Conservation (phyloP, 1,140 invertebrate species). For the Coelopa frigida region DNA sequence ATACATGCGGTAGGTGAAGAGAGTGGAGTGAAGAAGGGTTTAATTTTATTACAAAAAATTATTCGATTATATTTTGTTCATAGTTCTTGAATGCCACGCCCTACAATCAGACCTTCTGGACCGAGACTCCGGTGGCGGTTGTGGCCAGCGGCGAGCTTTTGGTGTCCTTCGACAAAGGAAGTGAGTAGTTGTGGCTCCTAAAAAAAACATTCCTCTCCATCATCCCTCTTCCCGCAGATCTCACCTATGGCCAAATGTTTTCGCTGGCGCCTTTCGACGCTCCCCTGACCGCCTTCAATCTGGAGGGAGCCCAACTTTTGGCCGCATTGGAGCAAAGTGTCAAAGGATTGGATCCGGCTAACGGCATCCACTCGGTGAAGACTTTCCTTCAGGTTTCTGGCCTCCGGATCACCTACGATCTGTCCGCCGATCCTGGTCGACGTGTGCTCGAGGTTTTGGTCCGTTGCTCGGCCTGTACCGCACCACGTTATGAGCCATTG, state of each 20-base stretch:
- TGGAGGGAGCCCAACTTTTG: constrained; percentile 55
- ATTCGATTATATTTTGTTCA: not conserved
- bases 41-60: not conserved
- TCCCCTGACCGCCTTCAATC: constrained; percentile 56
- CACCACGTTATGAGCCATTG: constrained; percentile 55
- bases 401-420: constrained; percentile 48
- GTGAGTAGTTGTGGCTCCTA: constrained; percentile 42
- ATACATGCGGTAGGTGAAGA: constrained; percentile 46
- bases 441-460: constrained; percentile 51
- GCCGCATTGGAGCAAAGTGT: constrained; percentile 56
- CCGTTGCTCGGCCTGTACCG: constrained; percentile 58
- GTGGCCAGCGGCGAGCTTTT: constrained; percentile 65
- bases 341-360: constrained; percentile 26
- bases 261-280: constrained; percentile 65
- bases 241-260: constrained; percentile 60
- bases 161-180: constrained; percentile 49
- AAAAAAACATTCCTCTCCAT: not conserved
- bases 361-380: constrained; percentile 45
- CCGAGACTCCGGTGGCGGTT: constrained; percentile 59
- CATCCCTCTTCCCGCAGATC: constrained; percentile 43
- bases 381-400: constrained; percentile 57
- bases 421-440: constrained; percentile 47
- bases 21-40: not conserved
- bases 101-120: constrained; percentile 49
- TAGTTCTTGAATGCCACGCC: constrained; percentile 27